Conservation (phyloP, 2,797 vertebrate genomes). For the Microctenopoma lineatum region DNA sequence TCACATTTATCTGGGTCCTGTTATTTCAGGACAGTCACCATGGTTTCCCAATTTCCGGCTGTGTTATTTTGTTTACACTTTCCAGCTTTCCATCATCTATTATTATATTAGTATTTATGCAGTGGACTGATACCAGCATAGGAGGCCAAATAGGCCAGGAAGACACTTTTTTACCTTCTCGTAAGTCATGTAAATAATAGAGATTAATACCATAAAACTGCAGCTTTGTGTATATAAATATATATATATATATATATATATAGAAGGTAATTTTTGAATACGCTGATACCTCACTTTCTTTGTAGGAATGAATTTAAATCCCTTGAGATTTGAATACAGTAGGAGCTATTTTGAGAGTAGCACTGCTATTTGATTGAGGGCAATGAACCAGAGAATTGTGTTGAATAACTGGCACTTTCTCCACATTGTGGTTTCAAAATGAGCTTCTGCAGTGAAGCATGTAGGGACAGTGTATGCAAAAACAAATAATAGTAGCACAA, state of each 20-base stretch:
- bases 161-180: background rate
- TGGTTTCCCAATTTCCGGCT: slow-evolving; percentile 33
- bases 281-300: too few species aligned
- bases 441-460: slow-evolving; percentile 64
- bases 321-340: too few species aligned
- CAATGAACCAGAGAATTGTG: slow-evolving; percentile 41
- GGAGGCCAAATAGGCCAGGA: background rate
- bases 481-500: slow-evolving; percentile 5
- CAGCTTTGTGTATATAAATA: too few species aligned
- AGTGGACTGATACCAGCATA: slow-evolving; percentile 1
- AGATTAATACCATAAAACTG: too few species aligned
- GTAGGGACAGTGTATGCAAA: slow-evolving; percentile 16
- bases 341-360: background rate
- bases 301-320: too few species aligned
- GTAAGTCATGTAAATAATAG: too few species aligned
- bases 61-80: slow-evolving; percentile 34
- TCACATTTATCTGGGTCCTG: slow-evolving; percentile 7
- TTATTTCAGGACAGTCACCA: slow-evolving; percentile 10
- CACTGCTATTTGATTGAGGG: slow-evolving; percentile 27
- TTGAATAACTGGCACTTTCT: slow-evolving; percentile 49
- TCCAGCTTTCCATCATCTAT: slow-evolving; percentile 17
- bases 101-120: background rate
- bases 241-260: too few species aligned
- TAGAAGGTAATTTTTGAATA: too few species aligned
- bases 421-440: slow-evolving; percentile 58